A percentile compares a stretch with the other conserved stretches of the same genome.
Evolutionary conservation across 2,797 vertebrate species (phyloP).

Genomic region (Gymnothorax reevesii): DNA sequence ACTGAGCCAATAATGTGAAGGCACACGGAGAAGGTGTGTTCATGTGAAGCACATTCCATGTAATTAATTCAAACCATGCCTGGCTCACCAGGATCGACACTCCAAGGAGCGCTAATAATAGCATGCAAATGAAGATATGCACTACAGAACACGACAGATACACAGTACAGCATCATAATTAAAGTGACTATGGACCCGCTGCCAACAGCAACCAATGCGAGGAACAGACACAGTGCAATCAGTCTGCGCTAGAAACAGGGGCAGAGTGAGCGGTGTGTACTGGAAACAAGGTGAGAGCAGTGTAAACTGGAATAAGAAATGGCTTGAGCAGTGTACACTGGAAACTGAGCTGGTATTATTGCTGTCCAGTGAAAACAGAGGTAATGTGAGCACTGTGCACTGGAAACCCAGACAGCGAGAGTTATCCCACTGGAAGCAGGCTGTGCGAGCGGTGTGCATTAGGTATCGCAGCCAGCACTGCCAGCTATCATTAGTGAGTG

Average conservation of each 20-base stretch:
- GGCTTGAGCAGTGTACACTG: not conserved
- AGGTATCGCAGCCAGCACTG: too few relatives aligned
- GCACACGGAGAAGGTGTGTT: not conserved
- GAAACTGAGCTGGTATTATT: not conserved
- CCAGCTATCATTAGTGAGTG: too few relatives aligned
- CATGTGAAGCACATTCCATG: not conserved
- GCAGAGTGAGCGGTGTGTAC: not conserved
- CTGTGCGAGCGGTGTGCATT: too few relatives aligned
- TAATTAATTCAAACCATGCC: not conserved
- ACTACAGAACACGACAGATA: constrained; percentile 54
- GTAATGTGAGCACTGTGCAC: not conserved
- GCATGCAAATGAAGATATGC: constrained; percentile 45
- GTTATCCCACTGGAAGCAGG: too few relatives aligned
- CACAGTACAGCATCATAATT: not conserved
- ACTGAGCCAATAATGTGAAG: not conserved
- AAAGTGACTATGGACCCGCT: not conserved
- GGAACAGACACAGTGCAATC: not conserved
- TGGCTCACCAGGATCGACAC: not conserved
- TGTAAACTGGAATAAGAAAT: not conserved
- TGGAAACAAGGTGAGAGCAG: not conserved
- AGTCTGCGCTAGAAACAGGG: not conserved
- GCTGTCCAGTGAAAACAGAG: not conserved
- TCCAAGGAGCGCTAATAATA: constrained; percentile 57
- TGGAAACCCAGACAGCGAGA: not conserved
- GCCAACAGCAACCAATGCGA: not conserved